A percentile compares a stretch with the other conserved stretches of the same genome.
phyloP scores from a whole-genome alignment of 2,888 invertebrate species.

The Limnephilus marmoratus region DNA sequence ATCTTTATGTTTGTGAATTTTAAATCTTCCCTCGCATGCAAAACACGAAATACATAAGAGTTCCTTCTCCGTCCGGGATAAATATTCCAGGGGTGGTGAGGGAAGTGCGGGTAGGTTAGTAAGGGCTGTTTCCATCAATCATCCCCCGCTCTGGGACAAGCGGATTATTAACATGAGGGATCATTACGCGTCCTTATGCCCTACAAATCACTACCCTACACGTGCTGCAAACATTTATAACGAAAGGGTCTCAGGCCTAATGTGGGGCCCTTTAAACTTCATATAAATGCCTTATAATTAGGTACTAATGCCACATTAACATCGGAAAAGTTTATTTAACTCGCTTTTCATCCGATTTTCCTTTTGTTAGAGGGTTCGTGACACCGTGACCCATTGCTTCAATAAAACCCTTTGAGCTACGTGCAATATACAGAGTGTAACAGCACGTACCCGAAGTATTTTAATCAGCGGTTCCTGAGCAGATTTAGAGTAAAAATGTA shows the following conservation, averaged over 20 bases:
- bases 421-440: neutral
- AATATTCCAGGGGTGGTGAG: neutral
- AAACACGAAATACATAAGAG: neutral
- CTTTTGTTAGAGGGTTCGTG: neutral
- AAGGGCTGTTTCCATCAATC: conserved; percentile 6
- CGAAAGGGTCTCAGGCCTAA: neutral
- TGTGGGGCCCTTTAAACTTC: neutral
- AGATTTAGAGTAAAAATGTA: too few species aligned
- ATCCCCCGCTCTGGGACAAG: conserved; percentile 2
- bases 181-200: conserved; percentile 23
- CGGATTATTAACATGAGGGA: conserved; percentile 32
- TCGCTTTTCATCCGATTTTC: neutral
- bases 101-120: neutral
- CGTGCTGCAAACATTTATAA: conserved; percentile 9
- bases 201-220: conserved; percentile 6
- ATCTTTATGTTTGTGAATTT: neutral
- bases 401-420: neutral
- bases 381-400: neutral
- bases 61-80: neutral
- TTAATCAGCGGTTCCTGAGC: too few species aligned
- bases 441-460: too few species aligned
- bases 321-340: neutral
- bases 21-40: neutral
- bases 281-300: too few species aligned
- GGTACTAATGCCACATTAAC: neutral